These are phyloP conservation scores for Hirudo medicinalis DNA, from an alignment of 1,140 invertebrate species.

Conservation along the genomic window DNA sequence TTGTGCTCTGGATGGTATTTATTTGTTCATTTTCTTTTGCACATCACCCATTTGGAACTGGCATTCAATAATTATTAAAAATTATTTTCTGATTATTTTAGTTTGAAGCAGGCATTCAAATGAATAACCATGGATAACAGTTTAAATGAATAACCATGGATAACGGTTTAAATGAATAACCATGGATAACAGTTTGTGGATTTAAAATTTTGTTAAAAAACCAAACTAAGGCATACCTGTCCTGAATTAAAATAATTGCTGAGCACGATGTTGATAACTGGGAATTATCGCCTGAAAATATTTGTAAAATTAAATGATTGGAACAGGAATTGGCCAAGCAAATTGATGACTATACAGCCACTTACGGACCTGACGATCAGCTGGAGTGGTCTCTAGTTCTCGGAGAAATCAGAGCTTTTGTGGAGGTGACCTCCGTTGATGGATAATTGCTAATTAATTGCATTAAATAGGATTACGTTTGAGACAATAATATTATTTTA, in stretches of 20 bases:
- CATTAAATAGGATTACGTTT: too few species aligned
- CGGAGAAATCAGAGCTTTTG: conserved; percentile 85
- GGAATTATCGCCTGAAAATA: not conserved
- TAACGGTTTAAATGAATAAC: too few species aligned
- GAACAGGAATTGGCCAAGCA: conserved; percentile 62
- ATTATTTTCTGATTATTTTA: not conserved
- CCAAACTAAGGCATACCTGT: too few species aligned
- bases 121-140: too few species aligned
- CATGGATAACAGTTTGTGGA: too few species aligned
- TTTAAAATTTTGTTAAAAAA: too few species aligned
- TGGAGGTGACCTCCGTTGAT: conserved; percentile 45
- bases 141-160: too few species aligned
- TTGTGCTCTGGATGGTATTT: not conserved
- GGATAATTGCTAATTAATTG: too few species aligned
- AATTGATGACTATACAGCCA: conserved; percentile 75
- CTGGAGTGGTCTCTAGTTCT: conserved; percentile 87
- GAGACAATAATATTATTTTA: too few species aligned
- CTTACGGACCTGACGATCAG: conserved; percentile 90
- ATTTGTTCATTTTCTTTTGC: not conserved
- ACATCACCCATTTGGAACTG: too few species aligned
- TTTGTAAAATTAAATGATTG: not conserved
- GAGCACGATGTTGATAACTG: not conserved
- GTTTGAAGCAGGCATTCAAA: too few species aligned
- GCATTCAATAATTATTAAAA: not conserved
- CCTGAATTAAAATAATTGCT: not conserved